Percentiles rank a stretch among this genome's conserved stretches.
Conservation (phyloP, 92 coral and sea anemone species). For the Pocillopora meandrina region DNA sequence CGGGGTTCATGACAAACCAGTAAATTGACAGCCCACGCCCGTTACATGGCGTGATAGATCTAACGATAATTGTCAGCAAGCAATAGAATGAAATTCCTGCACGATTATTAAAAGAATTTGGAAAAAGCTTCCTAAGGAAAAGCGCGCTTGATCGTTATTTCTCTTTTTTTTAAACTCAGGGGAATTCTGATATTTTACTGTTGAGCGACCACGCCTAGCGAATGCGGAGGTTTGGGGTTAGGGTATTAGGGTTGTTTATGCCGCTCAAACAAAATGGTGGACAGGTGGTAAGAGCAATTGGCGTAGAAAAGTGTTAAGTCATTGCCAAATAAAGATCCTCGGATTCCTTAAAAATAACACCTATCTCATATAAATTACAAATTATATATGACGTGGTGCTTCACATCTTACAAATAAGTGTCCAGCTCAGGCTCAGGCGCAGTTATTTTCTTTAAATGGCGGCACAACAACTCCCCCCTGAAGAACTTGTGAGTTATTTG, state of each 20-base stretch:
- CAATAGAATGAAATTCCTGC: too few species aligned
- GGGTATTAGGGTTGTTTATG: neutral
- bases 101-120: too few species aligned
- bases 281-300: slow-evolving; percentile 1
- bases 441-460: neutral
- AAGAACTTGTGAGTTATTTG: slow-evolving; percentile 13
- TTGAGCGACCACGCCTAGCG: neutral
- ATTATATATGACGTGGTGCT: neutral
- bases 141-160: too few species aligned
- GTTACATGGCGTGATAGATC: too few species aligned
- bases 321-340: neutral
- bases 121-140: too few species aligned
- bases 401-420: too few species aligned
- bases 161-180: too few species aligned
- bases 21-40: too few species aligned
- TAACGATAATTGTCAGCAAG: too few species aligned
- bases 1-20: too few species aligned
- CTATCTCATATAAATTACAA: neutral
- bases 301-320: slow-evolving; percentile 12
- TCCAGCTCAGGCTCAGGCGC: too few species aligned
- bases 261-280: slow-evolving; percentile 10
- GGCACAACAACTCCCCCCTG: neutral
- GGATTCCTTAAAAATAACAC: slow-evolving; percentile 4
- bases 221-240: neutral
- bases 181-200: too few species aligned